Evolutionary conservation across 2,888 invertebrate species (phyloP).

Genomic region (Callosobruchus maculatus): DNA sequence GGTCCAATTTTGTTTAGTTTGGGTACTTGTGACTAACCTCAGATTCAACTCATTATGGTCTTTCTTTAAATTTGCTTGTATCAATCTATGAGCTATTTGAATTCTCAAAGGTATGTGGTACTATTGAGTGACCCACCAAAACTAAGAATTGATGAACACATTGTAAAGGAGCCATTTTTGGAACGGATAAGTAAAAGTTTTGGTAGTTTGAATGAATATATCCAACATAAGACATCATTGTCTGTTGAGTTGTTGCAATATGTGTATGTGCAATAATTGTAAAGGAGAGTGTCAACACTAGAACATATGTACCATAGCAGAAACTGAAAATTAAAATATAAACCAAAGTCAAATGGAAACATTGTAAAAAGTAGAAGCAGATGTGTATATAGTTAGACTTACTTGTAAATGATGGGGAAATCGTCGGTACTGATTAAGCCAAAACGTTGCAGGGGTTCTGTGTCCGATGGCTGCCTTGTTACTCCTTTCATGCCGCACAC

Average conservation of each 20-base stretch:
- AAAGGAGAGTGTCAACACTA: not conserved
- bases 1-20: too few relatives aligned
- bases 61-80: too few relatives aligned
- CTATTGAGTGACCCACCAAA: too few relatives aligned
- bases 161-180: too few relatives aligned
- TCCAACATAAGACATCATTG: not conserved
- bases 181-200: too few relatives aligned
- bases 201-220: too few relatives aligned
- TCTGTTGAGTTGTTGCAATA: not conserved
- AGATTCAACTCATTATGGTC: too few relatives aligned
- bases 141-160: too few relatives aligned
- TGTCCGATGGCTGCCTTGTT: slow-evolving; percentile 65
- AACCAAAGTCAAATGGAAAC: not conserved
- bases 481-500: slow-evolving; percentile 82
- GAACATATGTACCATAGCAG: not conserved
- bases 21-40: too few relatives aligned
- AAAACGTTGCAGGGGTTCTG: slow-evolving; percentile 68
- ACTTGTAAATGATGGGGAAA: slow-evolving; percentile 82
- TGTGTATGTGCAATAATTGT: not conserved
- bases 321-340: not conserved
- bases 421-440: slow-evolving; percentile 81
- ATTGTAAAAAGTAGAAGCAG: not conserved
- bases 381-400: slow-evolving; percentile 54
- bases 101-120: too few relatives aligned
- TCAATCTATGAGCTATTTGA: too few relatives aligned